Evolutionary conservation across 1,140 invertebrate species (phyloP).

Genomic region (Drosophila malerkotliana): DNA sequence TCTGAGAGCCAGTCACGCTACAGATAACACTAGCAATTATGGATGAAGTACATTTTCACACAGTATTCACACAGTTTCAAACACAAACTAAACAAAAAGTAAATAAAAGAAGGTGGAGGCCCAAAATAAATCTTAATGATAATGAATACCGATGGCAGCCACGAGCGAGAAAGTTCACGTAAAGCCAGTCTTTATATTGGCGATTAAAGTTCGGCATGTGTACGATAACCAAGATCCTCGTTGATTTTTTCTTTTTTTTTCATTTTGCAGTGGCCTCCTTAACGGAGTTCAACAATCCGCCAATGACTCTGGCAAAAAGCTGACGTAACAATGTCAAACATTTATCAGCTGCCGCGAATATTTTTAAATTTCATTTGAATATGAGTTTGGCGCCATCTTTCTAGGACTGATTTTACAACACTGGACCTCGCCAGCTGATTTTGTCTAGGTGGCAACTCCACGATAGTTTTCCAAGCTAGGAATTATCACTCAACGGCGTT

Average conservation of each 20-base stretch:
- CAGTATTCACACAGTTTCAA: constrained; percentile 34
- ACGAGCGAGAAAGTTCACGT: constrained; percentile 62
- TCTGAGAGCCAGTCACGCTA: constrained; percentile 24
- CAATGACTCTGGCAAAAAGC: constrained; percentile 35
- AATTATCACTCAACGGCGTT: constrained; percentile 13
- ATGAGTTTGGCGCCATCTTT: background rate
- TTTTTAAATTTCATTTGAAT: constrained; percentile 11
- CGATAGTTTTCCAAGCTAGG: background rate
- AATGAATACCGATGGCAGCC: constrained; percentile 37
- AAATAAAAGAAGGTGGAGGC: constrained; percentile 26
- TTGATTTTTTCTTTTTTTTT: constrained; percentile 16
- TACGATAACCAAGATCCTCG: constrained; percentile 22
- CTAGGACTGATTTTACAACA: constrained; percentile 11
- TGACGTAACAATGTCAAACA: constrained; percentile 35
- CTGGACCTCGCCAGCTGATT: background rate
- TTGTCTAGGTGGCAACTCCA: constrained; percentile 1
- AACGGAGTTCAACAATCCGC: constrained; percentile 27
- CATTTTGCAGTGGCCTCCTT: constrained; percentile 5
- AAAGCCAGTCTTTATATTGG: constrained; percentile 18
- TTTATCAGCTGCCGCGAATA: constrained; percentile 15
- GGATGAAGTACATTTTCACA: constrained; percentile 29
- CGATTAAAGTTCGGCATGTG: constrained; percentile 48
- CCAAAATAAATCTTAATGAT: constrained; percentile 32
- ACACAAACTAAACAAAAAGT: constrained; percentile 32
- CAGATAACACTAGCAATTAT: constrained; percentile 23